Evolutionary conservation across 2,113 vertebrate species (phyloP), one percentile per base, ranked within the genome.

Genomic region (Microcebus lehilahytsara): DNA sequence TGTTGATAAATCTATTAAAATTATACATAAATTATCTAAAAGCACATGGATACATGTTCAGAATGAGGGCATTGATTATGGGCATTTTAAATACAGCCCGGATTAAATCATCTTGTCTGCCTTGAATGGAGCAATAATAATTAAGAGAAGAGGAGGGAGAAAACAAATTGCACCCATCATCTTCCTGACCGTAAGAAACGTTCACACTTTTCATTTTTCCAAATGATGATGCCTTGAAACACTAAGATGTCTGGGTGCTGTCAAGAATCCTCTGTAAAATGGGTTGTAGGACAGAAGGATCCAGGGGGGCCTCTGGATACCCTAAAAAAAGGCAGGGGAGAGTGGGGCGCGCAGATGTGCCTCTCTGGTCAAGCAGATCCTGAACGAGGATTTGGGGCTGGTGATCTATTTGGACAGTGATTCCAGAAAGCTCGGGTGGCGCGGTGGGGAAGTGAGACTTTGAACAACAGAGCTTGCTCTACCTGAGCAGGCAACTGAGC

Each of bases 11-110:
- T 96, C 95, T 93, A 96, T 96, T 97, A 96, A 93, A 95, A 97
- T 91, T 58, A 96, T 14, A 86, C 96, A 95, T 89, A 93, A 96
- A 97, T 97, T 95, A 97, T 71, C 95, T 96, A 87, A 89, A 90
- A 87, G 93, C 79, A 85, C 89, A 92, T 11, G 64, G 67, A 85
- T 69, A 85, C 84, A 51, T 64, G 79, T 97, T 87, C 94, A 97
- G 97, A 98, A 98, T 81, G 98, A 98, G 95, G 74, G 95, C 6
- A 6, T 91, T 74, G 67, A 88, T 98, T 95, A 87, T 49, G 92
- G 96, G 96, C 69, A 69, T 34, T 12, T 80, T 97, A 97, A 96
- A 96, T 97, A 98, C 69, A 93, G 74, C 74, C 53, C 32, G 23
- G 74, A 93, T 96, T 67, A 95, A 97, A 91, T 93, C 89, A 93